phyloP scores from a whole-genome alignment of 1,140 invertebrate genomes.

The Drosophila lini region DNA sequence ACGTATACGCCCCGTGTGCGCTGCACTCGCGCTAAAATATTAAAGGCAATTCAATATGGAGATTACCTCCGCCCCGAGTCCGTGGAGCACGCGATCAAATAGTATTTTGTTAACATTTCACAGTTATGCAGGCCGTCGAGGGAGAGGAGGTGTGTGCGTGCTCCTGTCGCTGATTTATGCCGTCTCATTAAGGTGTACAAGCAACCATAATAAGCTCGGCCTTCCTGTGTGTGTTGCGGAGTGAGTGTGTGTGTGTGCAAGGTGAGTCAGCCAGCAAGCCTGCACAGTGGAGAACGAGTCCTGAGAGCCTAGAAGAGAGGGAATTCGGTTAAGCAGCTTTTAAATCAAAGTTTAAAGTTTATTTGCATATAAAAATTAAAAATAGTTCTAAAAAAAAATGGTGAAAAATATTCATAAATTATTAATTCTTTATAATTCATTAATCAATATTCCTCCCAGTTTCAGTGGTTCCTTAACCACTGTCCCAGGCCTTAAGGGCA shows the following conservation, averaged over 20 bases:
- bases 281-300: conserved; percentile 7
- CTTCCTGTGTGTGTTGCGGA: conserved; percentile 11
- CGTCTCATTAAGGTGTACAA: conserved; percentile 62
- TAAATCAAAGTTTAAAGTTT: not conserved
- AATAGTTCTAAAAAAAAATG: too few species aligned
- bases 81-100: conserved; percentile 68
- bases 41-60: conserved; percentile 73
- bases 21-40: conserved; percentile 61
- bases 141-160: conserved; percentile 12
- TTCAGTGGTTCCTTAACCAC: not conserved
- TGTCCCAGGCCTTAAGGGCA: conserved; percentile 23
- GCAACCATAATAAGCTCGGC: conserved; percentile 56
- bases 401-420: too few species aligned
- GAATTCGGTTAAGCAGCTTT: not conserved
- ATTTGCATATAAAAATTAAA: not conserved
- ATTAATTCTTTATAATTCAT: too few species aligned
- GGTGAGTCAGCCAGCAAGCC: conserved; percentile 37
- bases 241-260: conserved; percentile 22
- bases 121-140: conserved; percentile 41
- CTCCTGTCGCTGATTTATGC: conserved; percentile 58
- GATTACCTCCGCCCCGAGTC: conserved; percentile 41
- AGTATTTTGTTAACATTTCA: conserved; percentile 74
- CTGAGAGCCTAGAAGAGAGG: conserved; percentile 1
- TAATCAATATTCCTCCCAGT: not conserved
- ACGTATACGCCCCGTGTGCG: conserved; percentile 63